These are phyloP conservation scores for Oscheius sp. DNA, from an alignment of 1,140 invertebrate species.

Conservation along the genomic window DNA sequence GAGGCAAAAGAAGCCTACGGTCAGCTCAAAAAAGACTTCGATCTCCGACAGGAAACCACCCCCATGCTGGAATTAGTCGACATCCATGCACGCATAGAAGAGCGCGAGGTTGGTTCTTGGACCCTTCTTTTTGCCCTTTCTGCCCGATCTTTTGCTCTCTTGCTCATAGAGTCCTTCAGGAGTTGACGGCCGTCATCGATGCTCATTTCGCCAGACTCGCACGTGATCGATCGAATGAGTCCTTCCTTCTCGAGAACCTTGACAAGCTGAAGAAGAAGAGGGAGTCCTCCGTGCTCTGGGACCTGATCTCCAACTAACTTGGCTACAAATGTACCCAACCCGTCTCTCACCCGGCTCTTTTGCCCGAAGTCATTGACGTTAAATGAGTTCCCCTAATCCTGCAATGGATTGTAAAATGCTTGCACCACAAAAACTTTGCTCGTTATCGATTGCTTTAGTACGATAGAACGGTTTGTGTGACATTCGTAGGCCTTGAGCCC, in stretches of 20 bases:
- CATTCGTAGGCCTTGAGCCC: too few species aligned
- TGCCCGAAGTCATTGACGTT: too few species aligned
- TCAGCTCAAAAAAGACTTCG: not conserved
- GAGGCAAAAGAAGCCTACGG: not conserved
- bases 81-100: not conserved
- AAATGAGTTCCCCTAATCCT: too few species aligned
- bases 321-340: too few species aligned
- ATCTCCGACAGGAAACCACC: not conserved
- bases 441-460: too few species aligned
- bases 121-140: not conserved
- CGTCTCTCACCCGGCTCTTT: too few species aligned
- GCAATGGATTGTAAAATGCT: too few species aligned
- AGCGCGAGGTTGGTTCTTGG: not conserved
- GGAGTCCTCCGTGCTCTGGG: not conserved
- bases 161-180: too few species aligned
- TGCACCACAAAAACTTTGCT: too few species aligned
- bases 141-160: too few species aligned
- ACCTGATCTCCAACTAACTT: not conserved
- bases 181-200: not conserved
- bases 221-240: not conserved
- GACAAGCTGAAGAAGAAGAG: not conserved
- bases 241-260: not conserved
- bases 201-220: not conserved
- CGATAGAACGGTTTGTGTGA: too few species aligned
- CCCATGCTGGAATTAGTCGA: not conserved